These are phyloP conservation scores for Amblyopsis hoosieri DNA, from an alignment of 2,797 vertebrate species.

Conservation along the genomic window DNA sequence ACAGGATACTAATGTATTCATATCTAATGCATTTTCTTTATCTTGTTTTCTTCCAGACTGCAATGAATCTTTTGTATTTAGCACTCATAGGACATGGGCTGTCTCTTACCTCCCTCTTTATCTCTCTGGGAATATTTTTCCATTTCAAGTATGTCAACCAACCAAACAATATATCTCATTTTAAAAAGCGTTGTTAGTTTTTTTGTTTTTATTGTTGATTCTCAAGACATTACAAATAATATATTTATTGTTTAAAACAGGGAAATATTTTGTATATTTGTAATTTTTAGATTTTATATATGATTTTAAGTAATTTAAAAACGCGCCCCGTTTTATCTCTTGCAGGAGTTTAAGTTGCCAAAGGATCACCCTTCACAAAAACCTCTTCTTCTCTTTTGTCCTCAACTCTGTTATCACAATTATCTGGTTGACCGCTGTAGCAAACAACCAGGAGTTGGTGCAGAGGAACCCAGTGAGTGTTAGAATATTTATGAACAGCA, in stretches of 20 bases:
- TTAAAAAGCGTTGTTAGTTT: background rate
- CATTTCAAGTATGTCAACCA: conserved; percentile 92
- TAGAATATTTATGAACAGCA: background rate
- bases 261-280: background rate
- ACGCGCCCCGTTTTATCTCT: conserved; percentile 14
- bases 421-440: conserved; percentile 88
- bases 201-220: too few relatives aligned
- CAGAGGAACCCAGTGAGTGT: conserved; percentile 91
- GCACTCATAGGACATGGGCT: conserved; percentile 94
- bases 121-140: conserved; percentile 95
- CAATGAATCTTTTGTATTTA: conserved; percentile 93
- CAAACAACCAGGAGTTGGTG: conserved; percentile 91
- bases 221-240: too few relatives aligned
- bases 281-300: background rate
- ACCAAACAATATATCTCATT: background rate
- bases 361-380: conserved; percentile 97
- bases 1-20: background rate
- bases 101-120: conserved; percentile 88
- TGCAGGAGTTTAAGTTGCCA: conserved; percentile 95
- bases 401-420: conserved; percentile 94
- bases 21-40: conserved; percentile 34
- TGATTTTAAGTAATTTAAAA: background rate
- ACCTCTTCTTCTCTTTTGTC: conserved; percentile 96
- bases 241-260: too few relatives aligned
- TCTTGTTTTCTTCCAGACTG: conserved; percentile 82